These are phyloP conservation scores for Metallyticus violacea DNA, from an alignment of 2,888 invertebrate genomes.

Conservation along the genomic window DNA sequence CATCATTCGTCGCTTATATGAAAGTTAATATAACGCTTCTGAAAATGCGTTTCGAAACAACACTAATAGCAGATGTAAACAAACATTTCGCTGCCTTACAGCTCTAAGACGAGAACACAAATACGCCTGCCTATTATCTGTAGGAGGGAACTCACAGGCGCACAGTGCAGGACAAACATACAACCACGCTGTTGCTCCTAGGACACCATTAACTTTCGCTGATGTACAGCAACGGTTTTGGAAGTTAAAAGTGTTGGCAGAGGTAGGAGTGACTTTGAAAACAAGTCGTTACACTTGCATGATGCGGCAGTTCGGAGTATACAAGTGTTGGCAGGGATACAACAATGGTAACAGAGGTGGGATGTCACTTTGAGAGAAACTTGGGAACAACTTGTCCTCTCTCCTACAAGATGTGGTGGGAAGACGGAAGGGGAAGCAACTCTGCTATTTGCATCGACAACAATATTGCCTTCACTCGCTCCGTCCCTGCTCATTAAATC, in stretches of 20 bases:
- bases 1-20: too few relatives aligned
- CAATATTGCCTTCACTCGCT: slow-evolving; percentile 8
- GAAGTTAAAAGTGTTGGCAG: background rate
- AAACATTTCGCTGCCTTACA: too few relatives aligned
- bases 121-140: too few relatives aligned
- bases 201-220: too few relatives aligned
- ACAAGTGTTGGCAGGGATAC: background rate
- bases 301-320: background rate
- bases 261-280: background rate
- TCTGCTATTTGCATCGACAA: slow-evolving; percentile 15
- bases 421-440: background rate
- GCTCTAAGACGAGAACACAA: too few relatives aligned
- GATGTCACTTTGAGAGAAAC: slow-evolving; percentile 13
- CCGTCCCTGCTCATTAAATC: slow-evolving; percentile 6
- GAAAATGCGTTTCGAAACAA: too few relatives aligned
- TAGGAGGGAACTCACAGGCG: too few relatives aligned
- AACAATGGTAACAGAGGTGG: background rate
- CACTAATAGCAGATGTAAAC: too few relatives aligned
- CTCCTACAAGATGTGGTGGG: slow-evolving; percentile 5
- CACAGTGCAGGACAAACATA: too few relatives aligned
- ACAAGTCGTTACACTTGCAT: background rate
- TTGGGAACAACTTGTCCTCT: slow-evolving; percentile 10
- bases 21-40: too few relatives aligned
- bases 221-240: too few relatives aligned
- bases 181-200: too few relatives aligned